phyloP scores from a whole-genome alignment of 2,113 vertebrate species.

The Thymallus thymallus region DNA sequence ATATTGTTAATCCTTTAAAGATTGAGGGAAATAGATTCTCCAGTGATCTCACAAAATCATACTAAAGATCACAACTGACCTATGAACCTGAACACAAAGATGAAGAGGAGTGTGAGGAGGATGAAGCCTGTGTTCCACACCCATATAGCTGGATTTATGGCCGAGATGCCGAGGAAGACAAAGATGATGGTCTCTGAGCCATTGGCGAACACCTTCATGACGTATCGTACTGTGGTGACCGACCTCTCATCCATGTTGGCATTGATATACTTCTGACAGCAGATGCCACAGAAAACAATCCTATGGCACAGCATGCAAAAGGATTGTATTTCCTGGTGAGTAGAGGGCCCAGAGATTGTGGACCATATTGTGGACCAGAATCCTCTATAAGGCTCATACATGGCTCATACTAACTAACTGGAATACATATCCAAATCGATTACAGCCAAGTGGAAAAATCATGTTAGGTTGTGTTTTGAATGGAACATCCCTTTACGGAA shows the following conservation, averaged over 20 bases:
- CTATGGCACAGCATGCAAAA: conserved; percentile 59
- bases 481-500: no score
- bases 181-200: conserved; percentile 96
- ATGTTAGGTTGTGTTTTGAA: no score
- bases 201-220: conserved; percentile 94
- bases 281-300: conserved; percentile 88
- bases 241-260: conserved; percentile 91
- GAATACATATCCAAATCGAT: no score
- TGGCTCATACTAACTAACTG: no score
- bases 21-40: no score
- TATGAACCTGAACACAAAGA: conserved; percentile 86
- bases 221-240: conserved; percentile 81
- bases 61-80: conserved; percentile 74
- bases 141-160: conserved; percentile 86
- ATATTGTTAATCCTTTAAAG: no score
- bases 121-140: conserved; percentile 95
- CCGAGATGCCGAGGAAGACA: conserved; percentile 94
- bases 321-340: background rate
- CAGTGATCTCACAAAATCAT: background rate
- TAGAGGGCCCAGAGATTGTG: no score
- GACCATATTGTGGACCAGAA: no score
- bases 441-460: background rate
- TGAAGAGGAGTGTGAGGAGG: conserved; percentile 88
- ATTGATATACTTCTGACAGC: conserved; percentile 93
- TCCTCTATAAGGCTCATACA: no score